These are phyloP conservation scores for Blera fallax DNA, from an alignment of 2,888 invertebrate genomes.

Conservation along the genomic window DNA sequence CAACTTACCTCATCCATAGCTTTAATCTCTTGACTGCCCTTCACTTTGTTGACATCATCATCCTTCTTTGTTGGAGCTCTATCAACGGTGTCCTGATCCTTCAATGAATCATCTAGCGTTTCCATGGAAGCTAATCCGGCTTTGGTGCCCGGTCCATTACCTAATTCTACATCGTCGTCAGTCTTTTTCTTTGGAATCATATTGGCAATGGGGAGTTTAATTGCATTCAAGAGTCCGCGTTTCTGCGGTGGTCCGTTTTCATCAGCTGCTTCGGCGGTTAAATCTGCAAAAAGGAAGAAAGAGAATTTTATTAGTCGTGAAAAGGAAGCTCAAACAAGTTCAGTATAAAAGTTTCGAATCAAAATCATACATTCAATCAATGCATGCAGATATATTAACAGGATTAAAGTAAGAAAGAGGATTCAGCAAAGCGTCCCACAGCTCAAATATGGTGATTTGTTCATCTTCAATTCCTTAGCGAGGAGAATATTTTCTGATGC, in stretches of 20 bases:
- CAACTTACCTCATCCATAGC: slow-evolving; percentile 80
- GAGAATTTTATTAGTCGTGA: neutral
- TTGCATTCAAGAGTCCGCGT: slow-evolving; percentile 84
- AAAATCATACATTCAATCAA: neutral
- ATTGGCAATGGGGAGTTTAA: slow-evolving; percentile 85
- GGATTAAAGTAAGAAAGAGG: too few species aligned
- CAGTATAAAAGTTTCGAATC: too few species aligned
- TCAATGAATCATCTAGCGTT: slow-evolving; percentile 88
- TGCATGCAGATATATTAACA: too few species aligned
- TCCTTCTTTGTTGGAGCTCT: slow-evolving; percentile 81
- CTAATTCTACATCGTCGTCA: slow-evolving; percentile 82
- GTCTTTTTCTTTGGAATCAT: slow-evolving; percentile 84
- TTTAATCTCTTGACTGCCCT: slow-evolving; percentile 80
- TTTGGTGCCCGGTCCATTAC: slow-evolving; percentile 84
- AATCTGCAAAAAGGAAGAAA: slow-evolving; percentile 1
- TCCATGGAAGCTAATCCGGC: slow-evolving; percentile 92
- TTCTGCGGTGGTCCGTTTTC: slow-evolving; percentile 79
- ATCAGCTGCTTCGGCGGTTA: slow-evolving; percentile 71
- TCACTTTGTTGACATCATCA: slow-evolving; percentile 89
- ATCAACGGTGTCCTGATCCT: slow-evolving; percentile 85
- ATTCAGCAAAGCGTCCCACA: too few species aligned
- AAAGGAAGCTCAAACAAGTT: neutral
- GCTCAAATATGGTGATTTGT: too few species aligned
- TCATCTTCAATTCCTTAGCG: too few species aligned
- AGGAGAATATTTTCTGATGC: too few species aligned